phyloP scores from a whole-genome alignment of 2,888 invertebrate species.

The Thymelicus sylvestris region DNA sequence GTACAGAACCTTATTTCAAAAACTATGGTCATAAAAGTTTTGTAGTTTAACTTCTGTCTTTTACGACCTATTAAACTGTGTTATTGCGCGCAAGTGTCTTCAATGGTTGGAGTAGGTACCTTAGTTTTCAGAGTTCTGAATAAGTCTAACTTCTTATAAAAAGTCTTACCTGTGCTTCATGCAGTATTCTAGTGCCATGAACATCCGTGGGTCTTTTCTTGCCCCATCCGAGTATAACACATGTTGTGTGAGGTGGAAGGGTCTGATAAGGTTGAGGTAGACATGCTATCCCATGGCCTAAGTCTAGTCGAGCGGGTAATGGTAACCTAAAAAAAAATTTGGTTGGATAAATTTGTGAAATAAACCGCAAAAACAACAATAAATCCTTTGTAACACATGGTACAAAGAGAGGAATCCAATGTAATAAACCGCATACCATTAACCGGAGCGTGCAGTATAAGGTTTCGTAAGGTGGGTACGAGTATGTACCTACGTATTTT shows the following conservation, averaged over 20 bases:
- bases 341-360: not conserved
- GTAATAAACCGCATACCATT: too few species aligned
- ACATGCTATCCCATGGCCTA: constrained; percentile 89
- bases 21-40: not conserved
- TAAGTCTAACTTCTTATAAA: not conserved
- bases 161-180: constrained; percentile 91
- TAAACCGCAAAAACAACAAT: too few species aligned
- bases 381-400: too few species aligned
- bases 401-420: too few species aligned
- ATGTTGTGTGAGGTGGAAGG: constrained; percentile 87
- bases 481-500: too few species aligned
- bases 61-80: not conserved
- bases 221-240: constrained; percentile 97
- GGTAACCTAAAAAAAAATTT: constrained; percentile 60
- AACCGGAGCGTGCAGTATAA: too few species aligned
- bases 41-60: not conserved
- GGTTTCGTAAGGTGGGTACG: too few species aligned
- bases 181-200: constrained; percentile 92
- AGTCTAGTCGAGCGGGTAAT: constrained; percentile 60
- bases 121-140: not conserved
- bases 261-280: constrained; percentile 89
- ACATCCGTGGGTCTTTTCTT: constrained; percentile 90
- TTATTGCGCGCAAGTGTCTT: not conserved
- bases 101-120: not conserved
- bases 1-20: not conserved